phyloP scores from a whole-genome alignment of 2,113 vertebrate genomes.

The Porphyrio hochstetteri region DNA sequence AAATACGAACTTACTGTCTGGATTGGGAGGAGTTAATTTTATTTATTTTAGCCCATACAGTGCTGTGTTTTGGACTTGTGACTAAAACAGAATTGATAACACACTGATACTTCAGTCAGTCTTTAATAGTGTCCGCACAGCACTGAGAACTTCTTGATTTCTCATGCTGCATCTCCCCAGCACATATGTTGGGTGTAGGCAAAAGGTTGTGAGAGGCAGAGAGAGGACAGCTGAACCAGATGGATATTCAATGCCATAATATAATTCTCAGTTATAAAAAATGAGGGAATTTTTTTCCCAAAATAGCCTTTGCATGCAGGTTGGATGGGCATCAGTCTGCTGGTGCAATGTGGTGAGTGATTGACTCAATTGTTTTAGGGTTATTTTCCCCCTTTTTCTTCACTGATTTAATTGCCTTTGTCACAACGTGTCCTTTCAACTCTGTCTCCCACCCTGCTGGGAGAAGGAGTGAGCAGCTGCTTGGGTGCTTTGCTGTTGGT shows the following conservation, averaged over 20 bases:
- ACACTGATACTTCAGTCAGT: neutral
- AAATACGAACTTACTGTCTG: neutral
- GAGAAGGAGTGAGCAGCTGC: fast-evolving
- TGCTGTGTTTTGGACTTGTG: neutral
- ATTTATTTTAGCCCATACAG: neutral
- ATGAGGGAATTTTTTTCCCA: neutral
- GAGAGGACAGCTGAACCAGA: neutral
- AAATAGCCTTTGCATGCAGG: fast-evolving
- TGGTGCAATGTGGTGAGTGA: neutral
- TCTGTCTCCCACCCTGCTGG: fast-evolving
- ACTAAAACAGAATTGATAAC: neutral
- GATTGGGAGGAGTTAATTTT: neutral
- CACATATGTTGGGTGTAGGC: fast-evolving
- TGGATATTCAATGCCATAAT: neutral
- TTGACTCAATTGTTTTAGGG: neutral
- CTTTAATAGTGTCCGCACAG: neutral
- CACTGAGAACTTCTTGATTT: neutral
- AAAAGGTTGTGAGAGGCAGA: neutral
- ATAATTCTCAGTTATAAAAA: neutral
- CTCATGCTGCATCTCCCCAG: fast-evolving
- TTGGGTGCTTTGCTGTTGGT: fast-evolving
- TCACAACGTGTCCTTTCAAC: neutral
- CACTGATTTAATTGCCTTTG: neutral
- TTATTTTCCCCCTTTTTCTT: neutral
- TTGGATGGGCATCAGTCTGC: neutral